Evolutionary conservation across 2,113 vertebrate species (phyloP).

Genomic region (Excalfactoria chinensis): DNA sequence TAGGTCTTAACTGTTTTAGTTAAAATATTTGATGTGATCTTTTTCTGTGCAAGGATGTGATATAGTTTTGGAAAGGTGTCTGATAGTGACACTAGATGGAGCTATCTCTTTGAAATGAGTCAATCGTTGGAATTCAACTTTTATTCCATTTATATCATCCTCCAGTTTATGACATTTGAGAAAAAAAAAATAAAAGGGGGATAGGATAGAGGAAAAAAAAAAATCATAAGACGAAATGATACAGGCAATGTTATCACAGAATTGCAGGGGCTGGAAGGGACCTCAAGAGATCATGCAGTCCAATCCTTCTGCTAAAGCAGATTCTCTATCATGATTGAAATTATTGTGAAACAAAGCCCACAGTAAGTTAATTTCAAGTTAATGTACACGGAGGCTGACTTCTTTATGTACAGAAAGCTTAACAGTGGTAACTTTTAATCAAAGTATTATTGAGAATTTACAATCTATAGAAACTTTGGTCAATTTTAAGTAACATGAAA

Average conservation of each 20-base stretch:
- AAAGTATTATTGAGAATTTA: not conserved
- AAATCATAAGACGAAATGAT: not conserved
- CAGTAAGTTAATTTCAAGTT: not conserved
- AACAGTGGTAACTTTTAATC: not conserved
- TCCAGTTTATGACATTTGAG: not conserved
- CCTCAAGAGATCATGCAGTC: no score
- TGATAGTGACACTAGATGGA: conserved; percentile 72
- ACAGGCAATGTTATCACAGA: not conserved
- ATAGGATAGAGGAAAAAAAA: not conserved
- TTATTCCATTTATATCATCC: not conserved
- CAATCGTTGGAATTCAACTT: not conserved
- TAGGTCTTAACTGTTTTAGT: not conserved
- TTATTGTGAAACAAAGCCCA: not conserved
- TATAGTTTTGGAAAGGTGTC: not conserved
- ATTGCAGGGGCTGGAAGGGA: no score
- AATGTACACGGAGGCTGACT: not conserved
- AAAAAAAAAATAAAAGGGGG: not conserved
- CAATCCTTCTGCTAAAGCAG: no score
- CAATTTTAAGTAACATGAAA: not conserved
- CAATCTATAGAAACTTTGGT: not conserved
- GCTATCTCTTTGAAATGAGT: conserved; percentile 48
- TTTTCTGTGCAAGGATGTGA: not conserved
- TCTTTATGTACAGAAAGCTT: not conserved
- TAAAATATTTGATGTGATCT: not conserved
- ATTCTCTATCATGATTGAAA: not conserved